Conservation (phyloP, 2,797 vertebrate species). For the Dicrostonyx torquatus region DNA sequence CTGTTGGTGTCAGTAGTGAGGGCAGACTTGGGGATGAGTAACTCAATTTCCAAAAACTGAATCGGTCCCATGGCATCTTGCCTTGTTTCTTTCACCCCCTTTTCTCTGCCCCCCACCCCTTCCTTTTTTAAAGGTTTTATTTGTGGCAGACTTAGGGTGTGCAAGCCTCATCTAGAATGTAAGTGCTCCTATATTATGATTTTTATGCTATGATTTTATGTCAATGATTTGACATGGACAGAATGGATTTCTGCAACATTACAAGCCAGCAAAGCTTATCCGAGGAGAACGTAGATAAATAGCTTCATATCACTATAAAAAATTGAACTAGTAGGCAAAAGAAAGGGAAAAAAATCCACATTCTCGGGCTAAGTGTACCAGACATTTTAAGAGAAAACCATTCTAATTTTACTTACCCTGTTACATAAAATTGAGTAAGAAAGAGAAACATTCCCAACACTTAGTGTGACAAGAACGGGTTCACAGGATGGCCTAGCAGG, state of each 20-base stretch:
- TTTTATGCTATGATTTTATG: not conserved
- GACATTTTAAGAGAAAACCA: not conserved
- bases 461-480: not conserved
- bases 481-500: not conserved
- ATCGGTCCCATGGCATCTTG: not conserved
- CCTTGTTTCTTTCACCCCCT: not conserved
- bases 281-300: not conserved
- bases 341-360: not conserved
- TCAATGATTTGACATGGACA: not conserved
- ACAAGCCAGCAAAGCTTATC: not conserved
- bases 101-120: not conserved
- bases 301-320: not conserved
- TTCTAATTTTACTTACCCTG: not conserved
- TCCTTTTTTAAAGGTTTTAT: not conserved
- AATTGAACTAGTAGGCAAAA: not conserved
- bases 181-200: not conserved
- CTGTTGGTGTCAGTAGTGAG: not conserved
- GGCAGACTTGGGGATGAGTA: not conserved
- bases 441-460: not conserved
- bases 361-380: not conserved
- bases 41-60: not conserved
- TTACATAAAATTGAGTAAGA: not conserved
- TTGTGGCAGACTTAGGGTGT: not conserved
- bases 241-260: not conserved
- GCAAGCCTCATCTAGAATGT: not conserved